phyloP scores from a whole-genome alignment of 2,797 vertebrate genomes.

The Gambelia wislizenii region DNA sequence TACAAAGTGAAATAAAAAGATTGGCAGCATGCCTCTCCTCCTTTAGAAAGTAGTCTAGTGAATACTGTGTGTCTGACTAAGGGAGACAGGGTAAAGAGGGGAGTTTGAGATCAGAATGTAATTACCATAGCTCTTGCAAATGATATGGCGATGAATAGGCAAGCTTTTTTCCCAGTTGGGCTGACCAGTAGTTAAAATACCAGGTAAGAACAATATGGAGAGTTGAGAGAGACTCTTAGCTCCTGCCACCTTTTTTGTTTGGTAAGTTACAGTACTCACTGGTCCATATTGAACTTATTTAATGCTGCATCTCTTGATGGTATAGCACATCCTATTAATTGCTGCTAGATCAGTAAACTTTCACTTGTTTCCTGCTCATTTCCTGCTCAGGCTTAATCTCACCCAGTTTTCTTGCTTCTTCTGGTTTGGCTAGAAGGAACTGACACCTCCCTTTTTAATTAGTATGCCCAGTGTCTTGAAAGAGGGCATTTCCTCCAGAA shows the following conservation, averaged over 20 bases:
- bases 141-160: background rate
- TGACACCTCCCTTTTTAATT: background rate
- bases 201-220: background rate
- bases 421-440: background rate
- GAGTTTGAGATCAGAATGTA: background rate
- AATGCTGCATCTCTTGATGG: background rate
- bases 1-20: background rate
- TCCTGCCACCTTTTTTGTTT: background rate
- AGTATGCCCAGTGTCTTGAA: background rate
- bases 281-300: background rate
- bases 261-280: background rate
- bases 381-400: background rate
- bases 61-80: background rate
- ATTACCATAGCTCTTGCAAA: background rate
- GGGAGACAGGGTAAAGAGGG: background rate
- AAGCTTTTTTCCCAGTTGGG: background rate
- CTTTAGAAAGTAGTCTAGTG: background rate
- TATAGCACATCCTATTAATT: background rate
- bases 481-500: background rate
- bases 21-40: background rate
- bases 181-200: background rate
- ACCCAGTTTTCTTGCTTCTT: background rate
- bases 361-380: constrained; percentile 15
- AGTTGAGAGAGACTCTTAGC: background rate
- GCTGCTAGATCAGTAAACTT: background rate